phyloP scores from a whole-genome alignment of 2,888 invertebrate species.

The Ochlodes sylvanus region DNA sequence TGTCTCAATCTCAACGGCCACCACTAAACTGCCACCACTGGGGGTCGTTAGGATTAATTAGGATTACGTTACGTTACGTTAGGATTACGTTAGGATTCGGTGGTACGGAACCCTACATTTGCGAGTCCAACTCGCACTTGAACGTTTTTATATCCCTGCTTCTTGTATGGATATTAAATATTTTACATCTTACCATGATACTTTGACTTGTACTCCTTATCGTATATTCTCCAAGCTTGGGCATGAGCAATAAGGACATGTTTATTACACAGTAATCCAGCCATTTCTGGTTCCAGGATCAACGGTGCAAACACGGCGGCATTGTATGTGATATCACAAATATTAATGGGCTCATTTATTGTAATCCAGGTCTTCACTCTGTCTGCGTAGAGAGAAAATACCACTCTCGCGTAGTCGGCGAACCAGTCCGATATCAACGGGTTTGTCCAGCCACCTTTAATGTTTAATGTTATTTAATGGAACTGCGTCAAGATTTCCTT shows the following conservation, averaged over 20 bases:
- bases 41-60: no score
- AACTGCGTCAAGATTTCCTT: no score
- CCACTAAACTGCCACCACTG: no score
- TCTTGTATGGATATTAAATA: no score
- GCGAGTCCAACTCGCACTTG: no score
- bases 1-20: no score
- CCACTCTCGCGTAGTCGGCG: constrained; percentile 10
- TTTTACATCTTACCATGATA: constrained; percentile 69
- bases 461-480: no score
- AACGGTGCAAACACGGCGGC: constrained; percentile 55
- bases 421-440: constrained; percentile 14
- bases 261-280: constrained; percentile 84
- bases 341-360: constrained; percentile 87
- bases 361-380: constrained; percentile 89
- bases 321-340: constrained; percentile 60
- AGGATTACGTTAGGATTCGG: no score
- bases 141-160: no score
- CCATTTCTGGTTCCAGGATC: constrained; percentile 18
- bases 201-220: constrained; percentile 73
- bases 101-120: no score
- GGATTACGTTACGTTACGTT: no score
- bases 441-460: constrained; percentile 24
- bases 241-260: constrained; percentile 88
- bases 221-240: constrained; percentile 83
- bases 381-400: constrained; percentile 80